Base-by-base conservation (phyloP, 2,113 vertebrate species). In the Leptocoma aspasia region DNA sequence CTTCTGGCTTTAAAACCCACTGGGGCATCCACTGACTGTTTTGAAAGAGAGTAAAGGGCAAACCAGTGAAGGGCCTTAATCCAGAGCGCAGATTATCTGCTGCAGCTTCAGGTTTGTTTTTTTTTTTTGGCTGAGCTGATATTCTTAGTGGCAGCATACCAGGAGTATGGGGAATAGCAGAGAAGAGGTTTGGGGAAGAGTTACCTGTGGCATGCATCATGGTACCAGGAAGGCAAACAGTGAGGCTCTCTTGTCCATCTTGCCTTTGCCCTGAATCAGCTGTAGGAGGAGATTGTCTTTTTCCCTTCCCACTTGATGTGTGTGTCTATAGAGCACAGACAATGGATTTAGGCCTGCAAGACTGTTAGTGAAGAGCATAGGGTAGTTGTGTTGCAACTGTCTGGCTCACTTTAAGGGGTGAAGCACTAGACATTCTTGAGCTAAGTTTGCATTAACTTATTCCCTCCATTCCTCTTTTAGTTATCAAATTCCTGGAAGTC, bases 401-500 rank as follows among this genome's bases (percentile, higher is more conserved):
- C 73, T 94, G 72, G 82, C 87, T 91, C 7, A 3, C 84, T 92
- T 80, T 80, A 86, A 92, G 76, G 64, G 60, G 69, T 2, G 2
- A 95, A 87, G 56, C 70, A 18, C 28, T 92, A 66, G 86, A 63
- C 20, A 4, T 95, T 91, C 86, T 49, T 71, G 78, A 83, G 86
- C 76, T 53, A 54, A 95, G 65, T 91, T 92, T 90, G 33, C 65
- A 90, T 94, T 97, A 95, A 97, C 89, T 95, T 89, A 41, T 89
- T 52, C 76, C 60, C 78, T 81, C 10, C 82, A 15, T 85, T 76
- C 49, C 83, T 72, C 90, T 66, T 78, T 72, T 94, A 99, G 99
- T 99, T 98, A 98, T 99, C 96, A 98, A 98, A 91, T 99, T 99
- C 93, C 97, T 99, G 97, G 99, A 99, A 37, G 99, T 99, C 92